phyloP scores from a whole-genome alignment of 2,113 vertebrate genomes.

The Larimichthys polyactis region DNA sequence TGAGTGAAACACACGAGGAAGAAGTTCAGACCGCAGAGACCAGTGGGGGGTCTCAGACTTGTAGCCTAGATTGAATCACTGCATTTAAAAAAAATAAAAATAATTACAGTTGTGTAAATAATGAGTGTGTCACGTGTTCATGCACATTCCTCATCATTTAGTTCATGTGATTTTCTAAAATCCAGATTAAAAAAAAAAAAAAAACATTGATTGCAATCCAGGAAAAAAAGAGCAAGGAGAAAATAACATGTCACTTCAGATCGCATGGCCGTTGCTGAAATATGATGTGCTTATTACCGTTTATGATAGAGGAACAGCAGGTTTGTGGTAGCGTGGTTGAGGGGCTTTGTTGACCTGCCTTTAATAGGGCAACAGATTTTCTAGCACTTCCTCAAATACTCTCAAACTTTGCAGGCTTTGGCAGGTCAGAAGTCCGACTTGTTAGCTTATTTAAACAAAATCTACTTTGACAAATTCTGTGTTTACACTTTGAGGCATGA shows the following conservation, averaged over 20 bases:
- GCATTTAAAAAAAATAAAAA: background rate
- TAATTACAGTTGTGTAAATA: conserved; percentile 39
- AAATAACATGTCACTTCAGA: conserved; percentile 69
- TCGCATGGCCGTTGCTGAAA: conserved; percentile 58
- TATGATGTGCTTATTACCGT: conserved; percentile 58
- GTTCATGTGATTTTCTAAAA: conserved; percentile 51
- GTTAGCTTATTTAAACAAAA: conserved; percentile 8
- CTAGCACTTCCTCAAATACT: conserved; percentile 1
- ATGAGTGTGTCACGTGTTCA: conserved; percentile 15
- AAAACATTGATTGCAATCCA: conserved; percentile 68
- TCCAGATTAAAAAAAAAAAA: conserved; percentile 12
- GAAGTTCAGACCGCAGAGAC: conserved; percentile 21
- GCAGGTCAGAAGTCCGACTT: conserved; percentile 8
- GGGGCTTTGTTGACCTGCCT: conserved; percentile 52
- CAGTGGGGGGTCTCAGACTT: conserved; percentile 10
- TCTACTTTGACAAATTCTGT: background rate
- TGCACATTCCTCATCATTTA: conserved; percentile 46
- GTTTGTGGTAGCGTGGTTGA: conserved; percentile 41
- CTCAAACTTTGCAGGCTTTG: background rate
- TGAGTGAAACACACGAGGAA: conserved; percentile 24
- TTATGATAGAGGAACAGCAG: conserved; percentile 48
- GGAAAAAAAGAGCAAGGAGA: conserved; percentile 68
- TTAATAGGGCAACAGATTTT: conserved; percentile 27
- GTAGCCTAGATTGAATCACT: conserved; percentile 4
- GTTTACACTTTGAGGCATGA: background rate